Base-by-base conservation (phyloP, 92 coral and sea anemone genomes). In the Siderastrea siderea region DNA sequence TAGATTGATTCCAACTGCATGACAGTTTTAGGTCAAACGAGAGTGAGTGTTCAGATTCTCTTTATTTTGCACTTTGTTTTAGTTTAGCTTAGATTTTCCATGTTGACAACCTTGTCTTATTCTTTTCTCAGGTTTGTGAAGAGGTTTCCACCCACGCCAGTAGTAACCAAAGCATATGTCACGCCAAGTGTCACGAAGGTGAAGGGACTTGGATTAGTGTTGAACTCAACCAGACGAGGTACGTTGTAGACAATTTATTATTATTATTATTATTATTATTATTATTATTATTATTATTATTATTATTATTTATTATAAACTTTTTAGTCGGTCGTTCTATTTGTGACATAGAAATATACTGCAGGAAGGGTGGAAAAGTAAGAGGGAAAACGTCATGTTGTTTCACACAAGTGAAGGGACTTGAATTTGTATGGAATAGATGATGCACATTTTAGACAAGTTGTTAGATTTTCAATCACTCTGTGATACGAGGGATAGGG, bases 191-290 rank as follows among this genome's bases (percentile, higher is more conserved):
- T 79, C 59, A 79, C 63, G 57, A 57, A 1, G 54, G 76, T 0
- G 58, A 53, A 49, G 92, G 92, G 76, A 14, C 64, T 47, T 88
- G 92, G 95, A 74, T 84, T 47, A 84, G 68, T 78, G 19, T 92
- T 44, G 92, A 84, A 47, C 89, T 92, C 5, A 83, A 87, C 14
- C 84, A 87, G 85, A 87, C 94, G n/a, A 91, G 87, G 94, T 87
- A 75, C 9, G 26, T 64, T n/a, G 13, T 3, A 62, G 46, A 58
- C 3, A 26, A 68, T 46, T 47, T 68, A 45, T 43, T 26, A 26
- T 26, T 26, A 26, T 26, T 26, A 26, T 26, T 26, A 26, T 26
- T 26, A 26, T 26, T 26, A 26, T 26, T 26, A 26, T 26, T 26
- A 26, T 26, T 26, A 26, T 26, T 26, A 26, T 26, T 26, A 26